Base-by-base conservation (phyloP, 2,888 invertebrate species). In the Hylaea fasciaria region DNA sequence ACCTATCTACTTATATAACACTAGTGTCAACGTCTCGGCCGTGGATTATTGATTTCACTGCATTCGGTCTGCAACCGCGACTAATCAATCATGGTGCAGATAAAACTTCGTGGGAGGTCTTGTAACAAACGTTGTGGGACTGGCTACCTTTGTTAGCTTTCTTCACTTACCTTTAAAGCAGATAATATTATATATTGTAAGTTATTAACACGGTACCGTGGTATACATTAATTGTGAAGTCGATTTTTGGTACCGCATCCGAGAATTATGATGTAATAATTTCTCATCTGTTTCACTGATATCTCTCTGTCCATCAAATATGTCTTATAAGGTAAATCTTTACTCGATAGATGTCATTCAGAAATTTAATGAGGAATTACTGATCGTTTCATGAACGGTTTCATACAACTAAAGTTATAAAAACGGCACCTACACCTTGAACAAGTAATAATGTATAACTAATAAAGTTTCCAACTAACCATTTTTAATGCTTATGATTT, bases 31-130 rank as follows among this genome's bases (percentile, higher is more conserved):
- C 51, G 46, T 39, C n/a, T 51, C 47, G 39, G 46, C 41, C 40
- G 47, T 62, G 57, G 62, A 65, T 69, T 69, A 69, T 66, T 62
- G 66, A 69, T 69, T 63, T 64, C 63, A 51, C 65, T 56, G 62
- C 65, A 66, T 66, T 66, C 57, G 57, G 65, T 60, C 48, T 47
- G 53, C 45, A 53, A 64, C 57, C 65, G 54, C 14, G 32, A 12
- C 48, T 51, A 67, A 69, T 69, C 65, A 67, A 69, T 69, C 69
- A 69, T 62, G 12, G 29, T 56, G 59, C 59, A 62, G 66, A 67
- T 69, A 66, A 65, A 45, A 60, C 69, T 32, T 60, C 64, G 69
- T 67, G 69, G 69, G 69, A 64, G 69, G 69, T 54, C 63, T 47
- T 52, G 45, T 47, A 51, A 61, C 63, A 57, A 66, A 58, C 51